Evolutionary conservation across 2,888 invertebrate genomes (phyloP), one percentile per base, ranked within the genome.

Genomic region (Hydrotaea cyrtoneurina): DNA sequence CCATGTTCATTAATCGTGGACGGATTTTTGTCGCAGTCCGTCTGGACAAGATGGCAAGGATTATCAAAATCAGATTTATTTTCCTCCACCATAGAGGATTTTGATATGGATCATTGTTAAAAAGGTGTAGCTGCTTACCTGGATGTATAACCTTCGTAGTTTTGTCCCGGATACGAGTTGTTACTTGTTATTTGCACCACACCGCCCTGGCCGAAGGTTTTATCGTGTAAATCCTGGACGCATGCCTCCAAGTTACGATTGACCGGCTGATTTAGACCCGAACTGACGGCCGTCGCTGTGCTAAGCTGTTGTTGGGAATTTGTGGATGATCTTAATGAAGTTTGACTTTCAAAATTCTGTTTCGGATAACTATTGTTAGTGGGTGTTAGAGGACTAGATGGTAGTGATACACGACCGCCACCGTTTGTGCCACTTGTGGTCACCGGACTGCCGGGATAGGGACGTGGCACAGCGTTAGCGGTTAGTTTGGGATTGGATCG

Each of bases 121-220:
- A 2, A 31, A 31, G n/a, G n/a, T 31, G 2, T 2, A 31, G 2
- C 31, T 39, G 85, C 93, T 93, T 86, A 95, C 95, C 94, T 94
- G 75, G 95, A 94, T 15, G 95, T 95, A 88, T 94, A 95, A 75
- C 95, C 95, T 88, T 95, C 95, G 88, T 95, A 95, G 86, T 93
- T 94, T 87, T 91, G 91, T 36, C 91, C 91, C 31, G 92, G 91
- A 87, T 91, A 90, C 43, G 89, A 88, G 57, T 88, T 87, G 23
- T 78, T 86, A 59, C 69, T 86, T 26, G 91, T 90, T 43, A 91
- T 86, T 78, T 91, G 90, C 31, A 91, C 89, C 13, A 92, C 89
- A 15, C 92, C 91, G 74, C 91, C 91, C 66, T 91, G 91, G 23
- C 93, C 93, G 82, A 92, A 93, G 77, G 92, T 92, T 86, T 93